These are phyloP conservation scores for Salminus brasiliensis DNA, from an alignment of 2,113 vertebrate genomes.

Conservation along the genomic window DNA sequence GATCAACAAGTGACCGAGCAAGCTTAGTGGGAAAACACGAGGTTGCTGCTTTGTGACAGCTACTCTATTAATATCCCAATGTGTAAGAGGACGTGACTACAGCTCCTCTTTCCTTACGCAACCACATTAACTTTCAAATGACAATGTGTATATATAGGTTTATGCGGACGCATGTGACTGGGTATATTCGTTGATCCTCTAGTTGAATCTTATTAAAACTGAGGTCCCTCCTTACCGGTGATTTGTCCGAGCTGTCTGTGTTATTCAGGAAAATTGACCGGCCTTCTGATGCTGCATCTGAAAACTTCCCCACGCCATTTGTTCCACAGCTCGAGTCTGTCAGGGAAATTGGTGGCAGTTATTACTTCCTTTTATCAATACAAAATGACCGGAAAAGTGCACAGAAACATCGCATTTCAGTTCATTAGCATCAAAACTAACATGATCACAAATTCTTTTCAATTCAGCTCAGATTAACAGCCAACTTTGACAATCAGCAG, in stretches of 20 bases:
- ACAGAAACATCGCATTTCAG: neutral
- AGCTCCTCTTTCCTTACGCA: neutral
- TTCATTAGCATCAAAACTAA: no score
- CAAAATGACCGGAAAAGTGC: neutral
- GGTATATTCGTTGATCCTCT: neutral
- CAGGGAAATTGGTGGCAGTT: neutral
- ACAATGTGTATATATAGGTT: neutral
- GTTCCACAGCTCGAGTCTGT: slow-evolving; percentile 89
- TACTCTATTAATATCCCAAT: neutral
- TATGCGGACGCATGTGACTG: neutral
- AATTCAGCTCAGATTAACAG: no score
- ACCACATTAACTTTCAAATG: neutral
- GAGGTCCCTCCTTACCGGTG: slow-evolving; percentile 64
- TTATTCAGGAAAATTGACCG: slow-evolving; percentile 75
- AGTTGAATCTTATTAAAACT: neutral
- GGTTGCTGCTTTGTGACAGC: neutral
- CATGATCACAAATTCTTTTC: no score
- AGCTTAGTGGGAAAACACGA: neutral
- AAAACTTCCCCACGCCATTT: slow-evolving; percentile 87
- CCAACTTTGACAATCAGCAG: no score
- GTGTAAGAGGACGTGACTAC: neutral
- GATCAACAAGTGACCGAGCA: neutral
- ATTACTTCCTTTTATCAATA: neutral
- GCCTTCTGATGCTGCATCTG: slow-evolving; percentile 71
- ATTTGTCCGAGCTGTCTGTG: slow-evolving; percentile 71